These are phyloP conservation scores for Crenichthys baileyi DNA, from an alignment of 2,797 vertebrate species.

Conservation along the genomic window DNA sequence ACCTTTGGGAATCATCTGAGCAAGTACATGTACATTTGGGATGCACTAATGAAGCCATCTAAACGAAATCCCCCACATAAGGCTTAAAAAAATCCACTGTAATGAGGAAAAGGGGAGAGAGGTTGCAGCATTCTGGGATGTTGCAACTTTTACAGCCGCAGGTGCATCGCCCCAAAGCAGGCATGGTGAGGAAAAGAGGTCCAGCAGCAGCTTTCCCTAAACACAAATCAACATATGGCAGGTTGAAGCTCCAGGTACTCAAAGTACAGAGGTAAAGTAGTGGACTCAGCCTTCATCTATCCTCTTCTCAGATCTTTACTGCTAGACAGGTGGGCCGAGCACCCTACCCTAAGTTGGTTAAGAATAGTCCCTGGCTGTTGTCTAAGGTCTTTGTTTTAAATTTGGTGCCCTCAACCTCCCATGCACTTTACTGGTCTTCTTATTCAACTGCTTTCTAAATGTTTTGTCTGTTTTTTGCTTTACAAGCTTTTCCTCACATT, in stretches of 20 bases:
- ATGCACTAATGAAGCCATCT: too few species aligned
- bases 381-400: too few species aligned
- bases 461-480: too few species aligned
- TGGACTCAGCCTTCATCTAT: not conserved
- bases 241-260: not conserved
- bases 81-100: too few species aligned
- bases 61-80: too few species aligned
- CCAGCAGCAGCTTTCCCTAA: not conserved
- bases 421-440: not conserved
- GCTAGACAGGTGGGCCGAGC: not conserved
- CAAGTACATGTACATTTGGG: not conserved
- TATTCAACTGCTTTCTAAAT: not conserved
- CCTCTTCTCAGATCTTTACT: not conserved
- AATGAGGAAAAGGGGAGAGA: too few species aligned
- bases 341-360: too few species aligned
- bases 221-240: not conserved
- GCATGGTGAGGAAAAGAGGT: not conserved
- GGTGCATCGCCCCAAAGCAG: too few species aligned
- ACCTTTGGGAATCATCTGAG: too few species aligned
- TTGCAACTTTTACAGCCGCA: not conserved
- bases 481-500: too few species aligned
- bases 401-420: not conserved
- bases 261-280: not conserved
- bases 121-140: too few species aligned
- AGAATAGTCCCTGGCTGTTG: too few species aligned